Percentiles rank a stretch among this genome's conserved stretches.
Evolutionary conservation across 2,113 vertebrate species (phyloP).

Genomic region (Onychorhynchus coronatus): DNA sequence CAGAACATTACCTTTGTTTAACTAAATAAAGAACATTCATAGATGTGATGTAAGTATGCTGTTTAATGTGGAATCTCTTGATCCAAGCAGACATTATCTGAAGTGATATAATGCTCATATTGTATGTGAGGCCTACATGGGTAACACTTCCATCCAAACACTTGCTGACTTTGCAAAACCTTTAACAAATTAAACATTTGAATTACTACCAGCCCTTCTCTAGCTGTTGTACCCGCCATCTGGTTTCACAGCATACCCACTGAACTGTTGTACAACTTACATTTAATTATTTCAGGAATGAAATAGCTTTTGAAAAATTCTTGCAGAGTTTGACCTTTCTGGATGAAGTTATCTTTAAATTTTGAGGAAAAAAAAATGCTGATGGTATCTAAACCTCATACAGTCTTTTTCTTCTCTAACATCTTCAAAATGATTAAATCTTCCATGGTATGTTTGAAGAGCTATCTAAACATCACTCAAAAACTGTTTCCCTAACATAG

Average conservation of each 20-base stretch:
- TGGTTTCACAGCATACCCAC: constrained; percentile 68
- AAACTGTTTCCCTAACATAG: constrained; percentile 47
- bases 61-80: constrained; percentile 37
- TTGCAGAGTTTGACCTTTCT: constrained; percentile 60
- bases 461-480: constrained; percentile 34
- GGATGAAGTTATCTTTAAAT: constrained; percentile 68
- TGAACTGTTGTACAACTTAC: constrained; percentile 40
- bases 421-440: constrained; percentile 62
- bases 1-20: constrained; percentile 5
- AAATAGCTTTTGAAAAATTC: constrained; percentile 36
- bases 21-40: constrained; percentile 65
- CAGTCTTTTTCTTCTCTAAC: constrained; percentile 56
- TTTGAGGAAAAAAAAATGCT: constrained; percentile 42
- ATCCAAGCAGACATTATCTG: constrained; percentile 75
- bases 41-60: constrained; percentile 62
- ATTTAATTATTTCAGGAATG: constrained; percentile 64
- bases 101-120: constrained; percentile 71
- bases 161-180: constrained; percentile 53
- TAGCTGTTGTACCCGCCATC: constrained; percentile 11
- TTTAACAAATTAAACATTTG: constrained; percentile 41
- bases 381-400: constrained; percentile 45
- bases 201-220: constrained; percentile 70
- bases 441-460: constrained; percentile 69
- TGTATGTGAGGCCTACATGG: constrained; percentile 61
- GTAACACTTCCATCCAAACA: constrained; percentile 60